A percentile compares a stretch with the other conserved stretches of the same genome.
Evolutionary conservation across 2,113 vertebrate genomes (phyloP).

Genomic region (Fulica atra): DNA sequence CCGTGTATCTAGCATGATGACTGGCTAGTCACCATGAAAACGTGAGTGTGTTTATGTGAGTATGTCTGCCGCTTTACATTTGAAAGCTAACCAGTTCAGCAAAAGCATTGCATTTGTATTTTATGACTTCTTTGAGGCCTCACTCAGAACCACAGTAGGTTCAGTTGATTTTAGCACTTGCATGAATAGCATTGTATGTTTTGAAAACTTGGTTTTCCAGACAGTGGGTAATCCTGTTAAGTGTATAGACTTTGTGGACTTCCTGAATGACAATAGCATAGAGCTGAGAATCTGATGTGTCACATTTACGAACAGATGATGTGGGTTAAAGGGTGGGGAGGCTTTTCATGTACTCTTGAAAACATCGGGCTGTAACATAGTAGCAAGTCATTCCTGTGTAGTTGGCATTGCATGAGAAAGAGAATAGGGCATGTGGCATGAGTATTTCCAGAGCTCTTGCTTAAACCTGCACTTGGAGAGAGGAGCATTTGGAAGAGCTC

Average conservation of each 20-base stretch:
- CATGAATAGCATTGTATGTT: not conserved
- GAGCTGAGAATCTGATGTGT: not conserved
- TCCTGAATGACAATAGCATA: not conserved
- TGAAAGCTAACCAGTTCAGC: not conserved
- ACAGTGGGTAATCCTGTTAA: not conserved
- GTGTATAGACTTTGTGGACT: not conserved
- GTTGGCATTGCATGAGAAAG: not conserved
- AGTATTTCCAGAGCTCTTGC: not conserved
- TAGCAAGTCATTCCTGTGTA: not conserved
- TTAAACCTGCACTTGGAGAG: not conserved
- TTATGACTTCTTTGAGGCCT: not conserved
- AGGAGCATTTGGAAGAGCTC: not conserved
- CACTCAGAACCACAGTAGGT: not conserved
- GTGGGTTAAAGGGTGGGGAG: not conserved
- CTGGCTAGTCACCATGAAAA: not conserved
- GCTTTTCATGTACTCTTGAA: not conserved
- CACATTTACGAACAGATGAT: not conserved
- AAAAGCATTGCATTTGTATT: not conserved
- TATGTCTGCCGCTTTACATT: not conserved
- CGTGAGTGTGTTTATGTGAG: fast-evolving
- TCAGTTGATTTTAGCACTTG: not conserved
- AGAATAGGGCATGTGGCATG: not conserved
- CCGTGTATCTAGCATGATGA: not conserved
- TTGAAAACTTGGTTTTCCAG: not conserved
- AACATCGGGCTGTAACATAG: not conserved